Evolutionary conservation across 2,113 vertebrate genomes (phyloP).

Genomic region (Corythaixoides concolor): DNA sequence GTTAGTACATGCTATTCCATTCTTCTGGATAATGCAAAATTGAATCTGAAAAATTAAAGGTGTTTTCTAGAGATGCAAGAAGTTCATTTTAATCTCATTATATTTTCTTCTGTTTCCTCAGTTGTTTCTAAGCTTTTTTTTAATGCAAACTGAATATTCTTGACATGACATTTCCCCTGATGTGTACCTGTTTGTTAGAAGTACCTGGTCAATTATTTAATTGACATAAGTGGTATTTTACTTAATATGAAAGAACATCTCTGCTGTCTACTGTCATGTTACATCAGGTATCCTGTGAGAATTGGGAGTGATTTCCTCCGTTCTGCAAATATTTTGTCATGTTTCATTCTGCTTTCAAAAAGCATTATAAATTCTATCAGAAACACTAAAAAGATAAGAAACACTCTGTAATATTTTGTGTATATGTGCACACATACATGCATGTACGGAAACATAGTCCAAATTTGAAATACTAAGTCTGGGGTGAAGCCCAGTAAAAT

Average conservation of each 20-base stretch:
- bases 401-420: background rate
- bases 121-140: background rate
- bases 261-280: background rate
- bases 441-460: background rate
- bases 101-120: background rate
- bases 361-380: background rate
- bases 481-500: background rate
- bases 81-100: background rate
- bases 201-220: constrained; percentile 26
- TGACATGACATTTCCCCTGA: constrained; percentile 11
- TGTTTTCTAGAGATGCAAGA: background rate
- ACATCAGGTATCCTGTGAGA: background rate
- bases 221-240: background rate
- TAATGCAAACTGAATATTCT: background rate
- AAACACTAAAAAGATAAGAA: background rate
- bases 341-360: background rate
- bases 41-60: background rate
- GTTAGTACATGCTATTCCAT: background rate
- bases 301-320: background rate
- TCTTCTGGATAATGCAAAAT: background rate
- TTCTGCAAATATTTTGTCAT: background rate
- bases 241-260: constrained; percentile 24
- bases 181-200: background rate
- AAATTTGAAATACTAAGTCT: background rate
- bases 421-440: background rate